A percentile compares a stretch with the other conserved stretches of the same genome.
Conservation (phyloP, 2,888 invertebrate genomes). For the Nomada ruficornis region DNA sequence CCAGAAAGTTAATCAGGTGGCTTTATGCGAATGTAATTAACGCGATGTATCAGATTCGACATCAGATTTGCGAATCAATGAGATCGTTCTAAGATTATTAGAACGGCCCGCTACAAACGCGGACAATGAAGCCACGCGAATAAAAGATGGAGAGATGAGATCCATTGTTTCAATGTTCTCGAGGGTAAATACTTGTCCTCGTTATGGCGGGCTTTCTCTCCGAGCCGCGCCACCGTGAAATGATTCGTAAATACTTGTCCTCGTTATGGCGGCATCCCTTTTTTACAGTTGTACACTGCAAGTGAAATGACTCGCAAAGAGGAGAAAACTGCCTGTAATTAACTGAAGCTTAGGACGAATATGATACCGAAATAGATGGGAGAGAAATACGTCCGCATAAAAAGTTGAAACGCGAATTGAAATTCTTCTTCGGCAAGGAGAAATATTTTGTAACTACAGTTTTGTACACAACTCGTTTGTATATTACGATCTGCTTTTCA, state of each 20-base stretch:
- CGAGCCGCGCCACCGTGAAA: conserved; percentile 55
- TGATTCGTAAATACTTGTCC: conserved; percentile 71
- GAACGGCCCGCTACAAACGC: conserved; percentile 37
- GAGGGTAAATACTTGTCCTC: conserved; percentile 74
- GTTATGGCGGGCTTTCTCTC: conserved; percentile 60
- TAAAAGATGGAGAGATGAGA: conserved; percentile 67
- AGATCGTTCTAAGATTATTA: conserved; percentile 58
- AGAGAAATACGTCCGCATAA: too few relatives aligned
- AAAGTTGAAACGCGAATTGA: too few relatives aligned
- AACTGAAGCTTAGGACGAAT: conserved; percentile 19
- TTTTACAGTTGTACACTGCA: conserved; percentile 24
- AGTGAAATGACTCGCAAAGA: conserved; percentile 50
- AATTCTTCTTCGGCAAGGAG: too few relatives aligned
- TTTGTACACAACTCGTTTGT: too few relatives aligned
- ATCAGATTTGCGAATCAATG: conserved; percentile 55
- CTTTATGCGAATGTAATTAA: neutral
- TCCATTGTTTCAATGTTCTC: conserved; percentile 69
- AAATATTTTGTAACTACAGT: too few relatives aligned
- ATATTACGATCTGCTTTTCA: too few relatives aligned
- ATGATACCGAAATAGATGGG: neutral
- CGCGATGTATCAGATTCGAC: conserved; percentile 20
- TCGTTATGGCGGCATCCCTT: conserved; percentile 61
- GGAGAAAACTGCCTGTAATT: conserved; percentile 56
- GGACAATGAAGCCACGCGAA: conserved; percentile 64
- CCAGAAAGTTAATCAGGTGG: neutral